Conservation (phyloP, 2,113 vertebrate genomes). For the Cyrtonyx montezumae region DNA sequence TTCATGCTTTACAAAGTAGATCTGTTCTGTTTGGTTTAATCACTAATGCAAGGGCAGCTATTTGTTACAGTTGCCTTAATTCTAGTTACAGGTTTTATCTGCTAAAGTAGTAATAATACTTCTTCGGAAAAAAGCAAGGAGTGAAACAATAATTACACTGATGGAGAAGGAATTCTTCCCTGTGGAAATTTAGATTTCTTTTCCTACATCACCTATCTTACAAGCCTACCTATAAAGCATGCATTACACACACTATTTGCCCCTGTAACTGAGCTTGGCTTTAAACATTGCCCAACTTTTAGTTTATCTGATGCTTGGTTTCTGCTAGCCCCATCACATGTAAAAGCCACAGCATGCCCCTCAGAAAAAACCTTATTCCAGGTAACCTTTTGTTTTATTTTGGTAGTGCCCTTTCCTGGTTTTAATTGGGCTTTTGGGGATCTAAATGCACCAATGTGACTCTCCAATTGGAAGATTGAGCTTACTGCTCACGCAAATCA, state of each 20-base stretch:
- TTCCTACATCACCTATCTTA: slow-evolving; percentile 30
- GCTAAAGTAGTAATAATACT: slow-evolving; percentile 71
- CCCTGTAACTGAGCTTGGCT: not conserved
- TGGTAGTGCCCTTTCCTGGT: not conserved
- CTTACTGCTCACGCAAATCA: not conserved
- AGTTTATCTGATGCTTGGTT: not conserved
- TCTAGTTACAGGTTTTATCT: slow-evolving; percentile 66
- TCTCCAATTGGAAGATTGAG: not conserved
- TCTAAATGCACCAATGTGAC: not conserved
- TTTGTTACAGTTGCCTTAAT: slow-evolving; percentile 62
- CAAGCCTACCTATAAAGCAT: slow-evolving; percentile 24
- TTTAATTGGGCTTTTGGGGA: not conserved
- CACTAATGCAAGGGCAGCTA: slow-evolving; percentile 69
- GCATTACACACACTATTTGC: not conserved
- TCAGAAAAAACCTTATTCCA: no score
- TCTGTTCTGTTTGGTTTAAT: slow-evolving; percentile 71
- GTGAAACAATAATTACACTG: slow-evolving; percentile 59
- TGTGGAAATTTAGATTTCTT: slow-evolving; percentile 59
- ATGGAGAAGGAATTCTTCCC: slow-evolving; percentile 39
- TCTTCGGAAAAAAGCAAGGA: slow-evolving; percentile 57
- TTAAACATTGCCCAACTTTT: not conserved
- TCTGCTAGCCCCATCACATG: fast-evolving
- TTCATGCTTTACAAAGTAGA: slow-evolving; percentile 71
- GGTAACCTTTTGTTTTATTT: not conserved
- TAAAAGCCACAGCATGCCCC: not conserved